A percentile compares a stretch with the other conserved stretches of the same genome.
Conservation (phyloP, 2,888 invertebrate species). For the Tetranychus piercei region DNA sequence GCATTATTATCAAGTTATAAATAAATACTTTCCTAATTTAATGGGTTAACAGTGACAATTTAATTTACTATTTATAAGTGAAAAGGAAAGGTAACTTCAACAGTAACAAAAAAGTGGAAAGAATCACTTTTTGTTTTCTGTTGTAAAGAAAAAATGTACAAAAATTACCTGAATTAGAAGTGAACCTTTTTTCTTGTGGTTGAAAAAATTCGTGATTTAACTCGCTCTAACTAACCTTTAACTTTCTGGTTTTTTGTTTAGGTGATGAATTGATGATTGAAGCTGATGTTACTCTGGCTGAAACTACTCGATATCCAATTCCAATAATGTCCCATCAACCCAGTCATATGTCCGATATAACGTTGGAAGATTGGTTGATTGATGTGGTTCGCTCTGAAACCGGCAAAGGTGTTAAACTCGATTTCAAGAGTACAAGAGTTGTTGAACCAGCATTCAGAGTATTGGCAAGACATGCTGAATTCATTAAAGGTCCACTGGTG, state of each 20-base stretch:
- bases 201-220: background rate
- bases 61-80: background rate
- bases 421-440: conserved; percentile 33
- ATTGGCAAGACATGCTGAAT: conserved; percentile 26
- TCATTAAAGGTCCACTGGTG: conserved; percentile 27
- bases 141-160: background rate
- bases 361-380: conserved; percentile 32
- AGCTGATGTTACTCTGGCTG: conserved; percentile 26
- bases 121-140: background rate
- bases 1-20: background rate
- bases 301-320: conserved; percentile 28
- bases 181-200: background rate
- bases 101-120: background rate
- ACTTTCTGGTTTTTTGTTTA: background rate
- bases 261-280: conserved; percentile 23
- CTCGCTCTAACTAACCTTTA: background rate
- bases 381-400: conserved; percentile 26
- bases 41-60: background rate
- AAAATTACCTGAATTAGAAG: background rate
- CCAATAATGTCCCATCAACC: conserved; percentile 34
- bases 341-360: conserved; percentile 30
- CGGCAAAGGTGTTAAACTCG: conserved; percentile 33
- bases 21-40: background rate
- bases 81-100: background rate
- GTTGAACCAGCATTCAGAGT: conserved; percentile 30